These are phyloP conservation scores for Leucoma salicis DNA, from an alignment of 2,888 invertebrate species.

Conservation along the genomic window DNA sequence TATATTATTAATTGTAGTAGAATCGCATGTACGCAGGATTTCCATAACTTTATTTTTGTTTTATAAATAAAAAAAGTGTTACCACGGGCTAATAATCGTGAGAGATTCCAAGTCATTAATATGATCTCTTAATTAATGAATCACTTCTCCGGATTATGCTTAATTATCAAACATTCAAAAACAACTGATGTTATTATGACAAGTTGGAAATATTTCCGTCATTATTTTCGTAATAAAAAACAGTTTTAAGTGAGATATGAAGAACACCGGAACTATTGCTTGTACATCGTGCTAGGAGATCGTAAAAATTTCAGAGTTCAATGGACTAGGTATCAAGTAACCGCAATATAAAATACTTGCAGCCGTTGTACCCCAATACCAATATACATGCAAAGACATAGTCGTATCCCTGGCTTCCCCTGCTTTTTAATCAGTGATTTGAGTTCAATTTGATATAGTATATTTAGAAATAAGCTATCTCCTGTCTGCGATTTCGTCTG, in stretches of 20 bases:
- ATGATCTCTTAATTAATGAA: not conserved
- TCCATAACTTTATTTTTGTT: not conserved
- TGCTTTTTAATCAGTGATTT: no score
- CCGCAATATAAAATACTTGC: not conserved
- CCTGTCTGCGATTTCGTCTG: no score
- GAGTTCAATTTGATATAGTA: no score
- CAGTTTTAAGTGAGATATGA: not conserved
- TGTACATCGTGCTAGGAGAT: not conserved
- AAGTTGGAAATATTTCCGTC: not conserved
- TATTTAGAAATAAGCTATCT: no score
- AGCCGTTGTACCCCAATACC: no score
- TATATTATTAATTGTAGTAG: no score
- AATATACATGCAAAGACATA: no score
- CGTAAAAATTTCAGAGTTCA: not conserved
- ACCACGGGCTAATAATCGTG: constrained; percentile 4
- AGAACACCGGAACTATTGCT: not conserved
- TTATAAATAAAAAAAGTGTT: not conserved
- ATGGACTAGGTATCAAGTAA: not conserved
- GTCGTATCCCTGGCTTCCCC: no score
- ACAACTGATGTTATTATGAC: not conserved
- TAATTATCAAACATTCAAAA: constrained; percentile 1
- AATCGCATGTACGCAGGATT: no score
- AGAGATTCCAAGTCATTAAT: constrained; percentile 2
- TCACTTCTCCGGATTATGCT: not conserved
- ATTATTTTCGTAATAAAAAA: not conserved